A percentile compares a stretch with the other conserved stretches of the same genome.
Conservation (phyloP, 2,797 vertebrate genomes). For the Micromesistius poutassou region DNA sequence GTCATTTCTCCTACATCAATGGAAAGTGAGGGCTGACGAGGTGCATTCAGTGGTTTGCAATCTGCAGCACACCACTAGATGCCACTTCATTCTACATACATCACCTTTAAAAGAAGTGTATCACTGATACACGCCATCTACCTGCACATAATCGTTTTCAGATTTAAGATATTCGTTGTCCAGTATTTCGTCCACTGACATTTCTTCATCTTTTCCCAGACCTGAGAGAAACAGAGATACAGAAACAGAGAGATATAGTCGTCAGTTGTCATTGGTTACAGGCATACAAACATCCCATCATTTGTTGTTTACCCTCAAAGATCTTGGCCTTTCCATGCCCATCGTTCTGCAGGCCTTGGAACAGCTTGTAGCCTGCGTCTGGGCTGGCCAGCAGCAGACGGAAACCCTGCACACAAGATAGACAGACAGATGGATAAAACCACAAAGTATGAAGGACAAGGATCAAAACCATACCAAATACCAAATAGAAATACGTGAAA, state of each 20-base stretch:
- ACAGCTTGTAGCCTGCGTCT: constrained; percentile 82
- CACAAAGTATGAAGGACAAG: constrained; percentile 5
- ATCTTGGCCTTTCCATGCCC: constrained; percentile 82
- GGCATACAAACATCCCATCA: neutral
- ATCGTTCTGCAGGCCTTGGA: constrained; percentile 78
- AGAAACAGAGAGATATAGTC: neutral
- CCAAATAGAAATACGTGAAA: too few species aligned
- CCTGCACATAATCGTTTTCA: constrained; percentile 82
- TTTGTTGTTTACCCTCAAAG: constrained; percentile 79
- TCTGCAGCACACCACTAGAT: too few species aligned
- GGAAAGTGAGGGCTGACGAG: too few species aligned
- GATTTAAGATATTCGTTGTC: constrained; percentile 51
- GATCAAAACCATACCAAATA: neutral
- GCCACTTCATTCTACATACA: too few species aligned
- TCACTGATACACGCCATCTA: constrained; percentile 45
- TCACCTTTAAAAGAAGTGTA: neutral
- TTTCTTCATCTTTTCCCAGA: constrained; percentile 19
- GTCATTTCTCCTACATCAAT: too few species aligned
- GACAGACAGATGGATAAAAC: constrained; percentile 10
- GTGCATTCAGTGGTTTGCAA: too few species aligned
- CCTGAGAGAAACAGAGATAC: neutral
- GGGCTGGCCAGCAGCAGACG: constrained; percentile 91
- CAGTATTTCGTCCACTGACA: constrained; percentile 74
- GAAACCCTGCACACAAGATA: constrained; percentile 74
- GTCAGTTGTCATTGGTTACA: neutral